A percentile compares a stretch with the other conserved stretches of the same genome.
These are phyloP conservation scores for Myotis daubentonii DNA, from an alignment of 2,797 vertebrate genomes.

Conservation along the genomic window DNA sequence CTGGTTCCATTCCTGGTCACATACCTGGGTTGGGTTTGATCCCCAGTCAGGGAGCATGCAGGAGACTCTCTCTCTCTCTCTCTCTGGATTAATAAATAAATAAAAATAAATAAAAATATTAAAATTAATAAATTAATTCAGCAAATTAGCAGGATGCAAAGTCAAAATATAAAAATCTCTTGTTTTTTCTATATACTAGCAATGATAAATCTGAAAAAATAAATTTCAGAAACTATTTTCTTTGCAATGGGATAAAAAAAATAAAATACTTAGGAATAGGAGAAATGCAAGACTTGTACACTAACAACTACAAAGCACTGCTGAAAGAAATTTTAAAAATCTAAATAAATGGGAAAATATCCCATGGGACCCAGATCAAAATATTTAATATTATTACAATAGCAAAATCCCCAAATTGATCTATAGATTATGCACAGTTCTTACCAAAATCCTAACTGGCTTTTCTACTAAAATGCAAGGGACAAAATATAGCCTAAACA, in stretches of 20 bases:
- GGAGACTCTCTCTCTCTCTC: too few relatives aligned
- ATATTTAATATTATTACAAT: neutral
- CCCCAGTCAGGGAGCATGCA: too few relatives aligned
- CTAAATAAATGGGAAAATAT: neutral
- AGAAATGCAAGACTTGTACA: neutral
- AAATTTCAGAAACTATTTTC: neutral
- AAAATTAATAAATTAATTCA: neutral
- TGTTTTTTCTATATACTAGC: neutral
- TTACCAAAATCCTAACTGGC: neutral
- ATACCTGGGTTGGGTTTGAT: too few relatives aligned
- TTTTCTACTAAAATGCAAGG: conserved; percentile 2
- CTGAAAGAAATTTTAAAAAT: neutral
- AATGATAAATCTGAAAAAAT: neutral
- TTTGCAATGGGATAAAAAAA: neutral
- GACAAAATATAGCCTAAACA: neutral
- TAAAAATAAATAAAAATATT: neutral
- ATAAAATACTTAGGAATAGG: neutral
- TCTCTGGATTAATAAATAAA: too few relatives aligned
- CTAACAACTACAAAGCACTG: neutral
- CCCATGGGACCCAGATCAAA: neutral
- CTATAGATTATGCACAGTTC: neutral
- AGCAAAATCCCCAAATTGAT: neutral
- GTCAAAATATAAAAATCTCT: neutral
- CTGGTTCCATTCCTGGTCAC: too few relatives aligned
- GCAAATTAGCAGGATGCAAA: neutral